Base-by-base conservation (phyloP, 2,797 vertebrate species). In the Acanthiza pusilla region DNA sequence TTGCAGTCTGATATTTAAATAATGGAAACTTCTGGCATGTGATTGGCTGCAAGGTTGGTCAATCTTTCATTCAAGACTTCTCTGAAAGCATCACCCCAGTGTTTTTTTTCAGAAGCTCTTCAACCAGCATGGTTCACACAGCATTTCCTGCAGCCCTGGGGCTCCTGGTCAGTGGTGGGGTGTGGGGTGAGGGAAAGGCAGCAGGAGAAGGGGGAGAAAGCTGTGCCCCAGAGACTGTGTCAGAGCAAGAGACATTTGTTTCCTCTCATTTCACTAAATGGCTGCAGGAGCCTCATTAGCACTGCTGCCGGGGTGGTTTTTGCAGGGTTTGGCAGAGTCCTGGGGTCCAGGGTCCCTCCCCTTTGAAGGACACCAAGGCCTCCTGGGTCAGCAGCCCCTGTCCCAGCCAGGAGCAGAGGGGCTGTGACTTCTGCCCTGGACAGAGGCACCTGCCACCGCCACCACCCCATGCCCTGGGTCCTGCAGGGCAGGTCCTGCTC, bases 221-320 rank as follows among this genome's bases (percentile, higher is more conserved):
- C 55, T 29, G 50, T 22, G 45, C 2, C 38, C 45, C 53, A 47
- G 61, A 47, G n/a, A 13, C 29, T 45, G 25, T 53, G 25, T 47
- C 45, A 27, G 15, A 17, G 10, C 36, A 68, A 62, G 5, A 36
- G 18, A 15, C 16, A 16, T 36, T 42, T 42, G n/a, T 62, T 82
- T 48, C 42, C 6, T 73, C 51, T 23, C 25, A 19, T 23, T 61
- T 32, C 38, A 38, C 47, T n/a, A 54, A 30, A 6, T 11, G 36
- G 18, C 13, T n/a, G 25, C 8, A 10, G 8, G 8, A 57, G 14
- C 26, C 34, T 29, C 3, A 3, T 22, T 53, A 32, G n/a, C 4
- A 11, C 12, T 1, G 6, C 17, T 2, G 4, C 26, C 0, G 10
- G 32, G 2, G 13, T 0, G 3, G 45, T 30, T 19, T 60, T 48